These are phyloP conservation scores for Meloe dianella DNA, from an alignment of 2,888 invertebrate genomes.

Conservation along the genomic window DNA sequence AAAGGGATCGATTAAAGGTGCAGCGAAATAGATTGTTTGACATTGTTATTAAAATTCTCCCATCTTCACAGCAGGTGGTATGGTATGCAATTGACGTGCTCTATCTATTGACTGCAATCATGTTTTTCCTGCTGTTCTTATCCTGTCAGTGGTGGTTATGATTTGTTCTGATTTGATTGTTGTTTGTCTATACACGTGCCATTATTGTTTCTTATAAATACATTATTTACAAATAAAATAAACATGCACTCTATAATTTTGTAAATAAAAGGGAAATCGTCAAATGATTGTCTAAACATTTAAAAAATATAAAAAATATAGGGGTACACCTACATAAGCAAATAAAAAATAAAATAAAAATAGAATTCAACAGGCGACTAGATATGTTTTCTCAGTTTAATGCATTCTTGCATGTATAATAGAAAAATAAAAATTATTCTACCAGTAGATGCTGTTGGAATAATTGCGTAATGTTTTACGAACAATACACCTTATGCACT, in stretches of 20 bases:
- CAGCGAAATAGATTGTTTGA: constrained; percentile 21
- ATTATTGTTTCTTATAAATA: neutral
- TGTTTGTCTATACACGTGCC: constrained; percentile 7
- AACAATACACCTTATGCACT: too few relatives aligned
- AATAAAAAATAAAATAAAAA: constrained; percentile 16
- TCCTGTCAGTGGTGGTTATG: neutral
- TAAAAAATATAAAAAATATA: too few relatives aligned
- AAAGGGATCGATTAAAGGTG: constrained; percentile 8
- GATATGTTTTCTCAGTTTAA: constrained; percentile 16
- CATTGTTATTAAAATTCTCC: constrained; percentile 29
- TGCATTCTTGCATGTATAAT: neutral
- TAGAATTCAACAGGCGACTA: constrained; percentile 31
- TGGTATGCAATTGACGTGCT: constrained; percentile 38
- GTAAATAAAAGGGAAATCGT: too few relatives aligned
- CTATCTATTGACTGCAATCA: constrained; percentile 34
- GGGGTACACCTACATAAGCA: neutral
- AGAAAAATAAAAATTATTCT: neutral
- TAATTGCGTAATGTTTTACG: too few relatives aligned
- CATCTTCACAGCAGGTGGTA: constrained; percentile 36
- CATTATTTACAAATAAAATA: neutral
- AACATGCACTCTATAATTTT: too few relatives aligned
- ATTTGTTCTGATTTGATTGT: constrained; percentile 7
- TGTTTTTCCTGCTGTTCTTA: neutral
- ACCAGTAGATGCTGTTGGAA: too few relatives aligned
- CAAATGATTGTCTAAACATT: too few relatives aligned